Conservation (phyloP, 2,113 vertebrate genomes). For the Oncorhynchus nerka region DNA sequence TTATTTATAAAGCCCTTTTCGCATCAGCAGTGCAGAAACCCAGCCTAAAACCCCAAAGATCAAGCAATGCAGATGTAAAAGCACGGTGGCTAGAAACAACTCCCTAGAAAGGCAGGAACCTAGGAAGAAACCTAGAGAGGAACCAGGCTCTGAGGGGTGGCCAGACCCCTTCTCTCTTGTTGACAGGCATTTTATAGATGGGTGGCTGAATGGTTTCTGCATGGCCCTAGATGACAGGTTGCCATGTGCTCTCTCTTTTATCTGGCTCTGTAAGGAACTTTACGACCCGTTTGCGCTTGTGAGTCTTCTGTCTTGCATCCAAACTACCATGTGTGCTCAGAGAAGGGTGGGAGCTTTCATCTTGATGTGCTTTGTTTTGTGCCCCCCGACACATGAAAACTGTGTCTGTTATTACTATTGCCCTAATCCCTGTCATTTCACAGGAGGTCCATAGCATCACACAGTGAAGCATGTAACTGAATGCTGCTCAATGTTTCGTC, state of each 20-base stretch:
- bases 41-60: too few relatives aligned
- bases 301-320: neutral
- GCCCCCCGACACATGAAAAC: neutral
- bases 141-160: too few relatives aligned
- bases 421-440: slow-evolving; percentile 12
- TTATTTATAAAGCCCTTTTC: too few relatives aligned
- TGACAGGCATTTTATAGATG: neutral
- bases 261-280: neutral
- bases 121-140: too few relatives aligned
- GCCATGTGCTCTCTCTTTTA: neutral
- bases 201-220: neutral
- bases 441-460: neutral
- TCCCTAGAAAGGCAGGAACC: too few relatives aligned
- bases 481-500: neutral
- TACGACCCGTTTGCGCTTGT: neutral
- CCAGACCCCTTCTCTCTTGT: neutral
- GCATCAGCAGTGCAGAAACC: too few relatives aligned
- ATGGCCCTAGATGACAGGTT: neutral
- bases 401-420: neutral
- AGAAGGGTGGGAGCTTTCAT: slow-evolving; percentile 2
- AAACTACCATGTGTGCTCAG: slow-evolving; percentile 11
- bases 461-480: neutral
- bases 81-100: too few relatives aligned
- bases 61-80: too few relatives aligned
- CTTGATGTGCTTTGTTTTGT: neutral